phyloP scores from a whole-genome alignment of 2,797 vertebrate genomes.

The Xenops minutus region DNA sequence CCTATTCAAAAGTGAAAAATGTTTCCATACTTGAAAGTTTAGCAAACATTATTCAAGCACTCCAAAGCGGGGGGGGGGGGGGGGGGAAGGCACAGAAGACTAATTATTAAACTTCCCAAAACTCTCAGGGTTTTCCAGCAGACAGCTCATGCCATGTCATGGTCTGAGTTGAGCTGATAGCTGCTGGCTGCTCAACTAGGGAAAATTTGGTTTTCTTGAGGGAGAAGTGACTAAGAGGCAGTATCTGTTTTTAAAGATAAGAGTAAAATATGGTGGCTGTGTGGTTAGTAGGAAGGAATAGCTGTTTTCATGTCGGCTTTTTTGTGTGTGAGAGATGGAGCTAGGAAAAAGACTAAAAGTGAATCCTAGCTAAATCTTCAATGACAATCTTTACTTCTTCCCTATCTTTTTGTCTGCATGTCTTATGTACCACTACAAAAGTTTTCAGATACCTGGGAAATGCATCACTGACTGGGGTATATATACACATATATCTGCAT shows the following conservation, averaged over 20 bases:
- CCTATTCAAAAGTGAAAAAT: background rate
- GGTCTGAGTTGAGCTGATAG: slow-evolving; percentile 16
- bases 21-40: background rate
- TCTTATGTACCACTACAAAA: background rate
- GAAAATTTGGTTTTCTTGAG: background rate
- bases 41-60: background rate
- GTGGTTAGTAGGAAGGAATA: background rate
- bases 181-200: background rate
- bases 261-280: background rate
- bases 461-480: background rate
- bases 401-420: background rate
- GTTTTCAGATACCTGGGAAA: background rate
- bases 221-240: background rate
- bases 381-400: background rate
- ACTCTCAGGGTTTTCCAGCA: background rate
- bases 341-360: background rate
- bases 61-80: background rate
- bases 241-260: slow-evolving; percentile 43
- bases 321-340: background rate
- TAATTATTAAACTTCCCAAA: background rate
- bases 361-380: background rate
- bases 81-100: background rate
- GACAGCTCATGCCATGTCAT: background rate
- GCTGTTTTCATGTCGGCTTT: background rate
- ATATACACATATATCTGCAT: accelerated